Evolutionary conservation across 30 jellyfish, hydroid and myxozoan genomes (phyloP).

Genomic region (Aurelia sp.): DNA sequence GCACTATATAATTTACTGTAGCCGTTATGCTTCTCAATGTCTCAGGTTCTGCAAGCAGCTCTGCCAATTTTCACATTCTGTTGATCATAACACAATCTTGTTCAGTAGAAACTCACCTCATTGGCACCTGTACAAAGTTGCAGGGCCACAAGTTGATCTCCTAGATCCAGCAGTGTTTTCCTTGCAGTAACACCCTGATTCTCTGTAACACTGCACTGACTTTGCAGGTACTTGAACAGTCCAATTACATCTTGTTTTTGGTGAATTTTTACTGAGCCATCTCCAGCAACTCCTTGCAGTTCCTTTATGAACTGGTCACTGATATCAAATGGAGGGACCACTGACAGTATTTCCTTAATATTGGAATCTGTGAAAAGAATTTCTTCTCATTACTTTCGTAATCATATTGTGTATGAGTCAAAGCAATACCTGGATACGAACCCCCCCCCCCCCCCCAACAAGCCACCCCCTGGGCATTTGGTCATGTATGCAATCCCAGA

Average conservation of each 20-base stretch:
- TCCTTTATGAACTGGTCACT: neutral
- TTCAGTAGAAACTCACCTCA: neutral
- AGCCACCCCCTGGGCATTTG: too few relatives aligned
- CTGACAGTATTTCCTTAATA: neutral
- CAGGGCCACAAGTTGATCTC: slow-evolving; percentile 4
- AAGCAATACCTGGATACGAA: too few relatives aligned
- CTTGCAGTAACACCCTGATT: neutral
- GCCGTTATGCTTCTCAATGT: too few relatives aligned
- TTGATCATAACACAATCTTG: too few relatives aligned
- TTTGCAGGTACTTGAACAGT: neutral
- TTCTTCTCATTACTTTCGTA: too few relatives aligned
- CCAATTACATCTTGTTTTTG: neutral
- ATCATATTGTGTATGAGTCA: too few relatives aligned
- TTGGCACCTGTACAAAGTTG: neutral
- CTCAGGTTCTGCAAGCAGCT: too few relatives aligned
- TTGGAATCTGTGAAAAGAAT: neutral
- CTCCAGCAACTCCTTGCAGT: neutral
- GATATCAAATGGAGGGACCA: neutral
- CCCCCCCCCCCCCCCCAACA: too few relatives aligned
- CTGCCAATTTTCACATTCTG: too few relatives aligned
- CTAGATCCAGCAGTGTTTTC: neutral
- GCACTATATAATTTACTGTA: too few relatives aligned
- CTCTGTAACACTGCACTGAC: neutral
- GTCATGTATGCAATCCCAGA: too few relatives aligned
- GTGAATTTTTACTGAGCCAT: neutral